Evolutionary conservation across 1,140 invertebrate species (phyloP), one percentile per base, ranked within the genome.

Genomic region (Sitodiplosis mosellana): DNA sequence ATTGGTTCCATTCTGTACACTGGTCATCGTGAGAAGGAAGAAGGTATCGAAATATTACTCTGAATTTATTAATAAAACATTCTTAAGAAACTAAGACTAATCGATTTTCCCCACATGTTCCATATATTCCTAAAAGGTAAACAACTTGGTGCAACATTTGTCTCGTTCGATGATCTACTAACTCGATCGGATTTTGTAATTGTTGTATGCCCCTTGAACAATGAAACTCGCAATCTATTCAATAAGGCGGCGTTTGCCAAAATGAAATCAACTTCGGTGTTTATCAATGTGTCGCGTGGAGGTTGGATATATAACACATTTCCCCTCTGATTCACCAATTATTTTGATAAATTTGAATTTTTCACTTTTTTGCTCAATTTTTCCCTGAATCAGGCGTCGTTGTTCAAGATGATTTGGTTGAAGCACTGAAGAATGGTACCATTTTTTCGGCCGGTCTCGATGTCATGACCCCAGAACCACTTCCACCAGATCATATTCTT

Each of bases 401-500:
- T 1, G 73, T 88, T 52, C 85, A 87, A 53, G 68, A 79, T 21
- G 83, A 78, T 20, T 61, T 92, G 2, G 69, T 80, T n/a, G 62
- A 70, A 51, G 88, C 87, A 0, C 59, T 94, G 18, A 71, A 73
- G 46, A 69, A 71, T 43, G 72, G 77, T 0, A 63, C 70, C 50
- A 92, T 94, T 53, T 79, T 76, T 56, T 82, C 80, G 0, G 90
- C 90, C 1, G 91, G 87, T 1, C 68, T 96, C 1, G 92, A 96
- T 63, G 91, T n/a, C 1, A 87, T 79, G 41, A 78, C 78, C 4
- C 90, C 90, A 0, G 90, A 96, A 66, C 92, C 90, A 2, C 56
- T 95, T 20, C 81, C 87, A 0, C 60, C 71, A 0, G 73, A 83
- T 58, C 75, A 88, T 65, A 76, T 78, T 20, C 67, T 96, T 2